Evolutionary conservation across 2,888 invertebrate genomes (phyloP).

Genomic region (Bombyx huttoni): DNA sequence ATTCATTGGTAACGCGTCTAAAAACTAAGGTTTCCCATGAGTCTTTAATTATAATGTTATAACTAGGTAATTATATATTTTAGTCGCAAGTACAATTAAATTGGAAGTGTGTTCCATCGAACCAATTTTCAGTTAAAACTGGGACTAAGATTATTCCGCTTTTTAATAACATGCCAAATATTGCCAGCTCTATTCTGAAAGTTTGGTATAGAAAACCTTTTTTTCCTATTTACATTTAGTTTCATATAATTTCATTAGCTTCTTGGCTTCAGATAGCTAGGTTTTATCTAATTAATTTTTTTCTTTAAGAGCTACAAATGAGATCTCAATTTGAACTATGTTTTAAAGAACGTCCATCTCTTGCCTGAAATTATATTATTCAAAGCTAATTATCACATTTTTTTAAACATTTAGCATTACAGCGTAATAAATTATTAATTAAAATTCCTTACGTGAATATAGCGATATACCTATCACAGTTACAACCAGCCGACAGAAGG

Average conservation of each 20-base stretch:
- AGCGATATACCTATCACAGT: constrained; percentile 22
- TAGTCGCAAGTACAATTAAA: constrained; percentile 2
- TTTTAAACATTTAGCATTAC: constrained; percentile 40
- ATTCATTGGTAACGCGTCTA: constrained; percentile 69
- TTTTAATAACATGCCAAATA: background rate
- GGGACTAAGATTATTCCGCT: background rate
- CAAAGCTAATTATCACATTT: constrained; percentile 62
- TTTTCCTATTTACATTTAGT: constrained; percentile 22
- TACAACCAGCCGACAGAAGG: constrained; percentile 21
- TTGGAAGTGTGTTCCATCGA: background rate
- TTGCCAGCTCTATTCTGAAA: background rate
- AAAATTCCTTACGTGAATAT: constrained; percentile 22
- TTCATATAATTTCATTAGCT: constrained; percentile 49
- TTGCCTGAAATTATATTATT: constrained; percentile 33
- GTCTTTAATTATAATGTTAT: constrained; percentile 36
- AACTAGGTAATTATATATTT: constrained; percentile 19
- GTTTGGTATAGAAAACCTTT: background rate
- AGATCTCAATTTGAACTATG: constrained; percentile 70
- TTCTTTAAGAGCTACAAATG: constrained; percentile 59
- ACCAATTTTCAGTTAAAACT: background rate
- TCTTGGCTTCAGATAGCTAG: constrained; percentile 65
- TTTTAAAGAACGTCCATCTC: constrained; percentile 47
- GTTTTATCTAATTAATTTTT: constrained; percentile 43
- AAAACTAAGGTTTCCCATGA: constrained; percentile 51
- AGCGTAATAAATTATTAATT: constrained; percentile 30